These are phyloP conservation scores for Melanchra persicariae DNA, from an alignment of 2,888 invertebrate species.

Conservation along the genomic window DNA sequence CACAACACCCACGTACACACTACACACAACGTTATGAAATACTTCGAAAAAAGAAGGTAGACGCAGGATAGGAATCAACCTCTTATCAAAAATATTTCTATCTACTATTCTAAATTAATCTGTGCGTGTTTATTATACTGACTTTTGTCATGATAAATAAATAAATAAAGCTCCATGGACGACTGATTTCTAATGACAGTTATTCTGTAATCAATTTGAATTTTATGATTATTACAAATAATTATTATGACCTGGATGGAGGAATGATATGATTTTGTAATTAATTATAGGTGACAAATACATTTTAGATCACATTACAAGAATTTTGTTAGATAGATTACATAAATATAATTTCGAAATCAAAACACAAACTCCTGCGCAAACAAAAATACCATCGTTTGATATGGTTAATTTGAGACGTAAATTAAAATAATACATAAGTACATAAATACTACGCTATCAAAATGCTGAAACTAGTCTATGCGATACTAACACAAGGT, in stretches of 20 bases:
- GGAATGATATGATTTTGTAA: conserved; percentile 82
- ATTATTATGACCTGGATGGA: conserved; percentile 81
- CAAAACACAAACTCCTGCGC: conserved; percentile 53
- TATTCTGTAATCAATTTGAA: conserved; percentile 51
- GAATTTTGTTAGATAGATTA: conserved; percentile 28
- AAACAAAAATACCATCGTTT: conserved; percentile 73
- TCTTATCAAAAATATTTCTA: conserved; percentile 69
- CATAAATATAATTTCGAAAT: conserved; percentile 37
- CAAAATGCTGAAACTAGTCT: conserved; percentile 87
- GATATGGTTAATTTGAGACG: conserved; percentile 85
- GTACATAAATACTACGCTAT: conserved; percentile 78
- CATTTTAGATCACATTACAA: conserved; percentile 37
- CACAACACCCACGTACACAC: conserved; percentile 36
- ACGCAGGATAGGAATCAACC: conserved; percentile 52
- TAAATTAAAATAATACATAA: conserved; percentile 74
- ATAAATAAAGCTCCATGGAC: conserved; percentile 80
- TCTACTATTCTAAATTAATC: conserved; percentile 67
- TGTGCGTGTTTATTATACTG: conserved; percentile 86
- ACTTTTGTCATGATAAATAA: conserved; percentile 72
- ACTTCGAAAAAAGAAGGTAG: conserved; percentile 58
- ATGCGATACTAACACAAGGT: conserved; percentile 75
- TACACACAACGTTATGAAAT: conserved; percentile 47
- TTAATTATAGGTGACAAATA: conserved; percentile 69
- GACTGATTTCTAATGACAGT: conserved; percentile 67
- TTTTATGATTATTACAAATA: conserved; percentile 55